Evolutionary conservation across 2,797 vertebrate genomes (phyloP).

Genomic region (Eulemur mongoz): DNA sequence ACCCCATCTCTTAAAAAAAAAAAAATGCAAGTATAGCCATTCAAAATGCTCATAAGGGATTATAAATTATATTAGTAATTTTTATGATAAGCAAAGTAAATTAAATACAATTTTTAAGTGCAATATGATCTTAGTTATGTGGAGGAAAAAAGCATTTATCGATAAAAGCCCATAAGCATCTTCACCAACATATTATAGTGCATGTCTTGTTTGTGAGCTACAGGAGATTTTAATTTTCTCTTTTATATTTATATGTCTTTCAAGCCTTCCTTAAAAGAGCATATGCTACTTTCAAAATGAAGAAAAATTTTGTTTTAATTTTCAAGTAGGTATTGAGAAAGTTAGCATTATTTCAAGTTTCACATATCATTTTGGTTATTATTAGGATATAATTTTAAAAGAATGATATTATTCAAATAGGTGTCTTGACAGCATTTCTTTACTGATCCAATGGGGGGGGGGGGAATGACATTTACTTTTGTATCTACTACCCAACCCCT

Average conservation of each 20-base stretch:
- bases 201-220: not conserved
- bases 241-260: not conserved
- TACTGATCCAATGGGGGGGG: not conserved
- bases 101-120: not conserved
- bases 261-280: not conserved
- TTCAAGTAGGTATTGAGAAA: constrained; percentile 18
- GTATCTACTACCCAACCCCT: not conserved
- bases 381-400: not conserved
- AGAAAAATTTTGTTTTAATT: not conserved
- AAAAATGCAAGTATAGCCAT: not conserved
- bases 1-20: not conserved
- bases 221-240: constrained; percentile 15
- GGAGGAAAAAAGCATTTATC: not conserved
- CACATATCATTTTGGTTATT: not conserved
- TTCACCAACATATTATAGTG: not conserved
- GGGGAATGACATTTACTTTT: not conserved
- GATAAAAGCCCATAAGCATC: not conserved
- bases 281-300: constrained; percentile 28
- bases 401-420: not conserved
- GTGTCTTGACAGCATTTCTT: not conserved
- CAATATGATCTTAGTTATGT: not conserved
- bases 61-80: constrained; percentile 1
- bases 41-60: not conserved
- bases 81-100: not conserved
- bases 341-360: not conserved